Evolutionary conservation across 2,113 vertebrate species (phyloP).

Genomic region (Grallaria varia): DNA sequence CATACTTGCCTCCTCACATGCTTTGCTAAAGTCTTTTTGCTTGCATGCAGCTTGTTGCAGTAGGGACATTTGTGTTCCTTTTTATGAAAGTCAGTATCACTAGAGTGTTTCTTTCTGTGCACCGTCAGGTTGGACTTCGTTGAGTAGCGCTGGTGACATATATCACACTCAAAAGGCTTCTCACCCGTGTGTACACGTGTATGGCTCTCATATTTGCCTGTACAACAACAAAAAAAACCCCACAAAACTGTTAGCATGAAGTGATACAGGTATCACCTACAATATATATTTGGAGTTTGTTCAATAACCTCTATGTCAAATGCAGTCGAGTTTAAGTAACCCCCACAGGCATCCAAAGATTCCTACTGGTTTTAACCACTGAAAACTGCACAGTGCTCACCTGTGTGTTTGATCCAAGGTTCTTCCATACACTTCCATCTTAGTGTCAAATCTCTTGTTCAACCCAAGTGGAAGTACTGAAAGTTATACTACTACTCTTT

Average conservation of each 20-base stretch:
- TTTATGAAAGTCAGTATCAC: constrained; percentile 85
- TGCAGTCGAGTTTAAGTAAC: background rate
- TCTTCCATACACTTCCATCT: background rate
- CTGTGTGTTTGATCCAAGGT: background rate
- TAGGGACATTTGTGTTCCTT: constrained; percentile 97
- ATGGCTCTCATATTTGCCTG: constrained; percentile 97
- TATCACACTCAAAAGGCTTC: constrained; percentile 96
- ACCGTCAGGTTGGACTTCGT: constrained; percentile 98
- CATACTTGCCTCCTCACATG: constrained; percentile 88
- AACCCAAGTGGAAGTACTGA: background rate
- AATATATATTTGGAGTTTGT: background rate
- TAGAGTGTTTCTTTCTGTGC: constrained; percentile 92
- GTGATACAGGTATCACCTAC: background rate
- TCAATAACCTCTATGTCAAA: background rate
- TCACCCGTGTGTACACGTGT: constrained; percentile 96
- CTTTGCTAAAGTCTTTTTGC: constrained; percentile 93
- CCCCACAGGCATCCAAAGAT: background rate
- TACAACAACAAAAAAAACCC: background rate
- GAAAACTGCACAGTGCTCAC: background rate
- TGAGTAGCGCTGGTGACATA: constrained; percentile 95
- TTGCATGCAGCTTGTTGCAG: constrained; percentile 95
- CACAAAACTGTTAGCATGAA: background rate
- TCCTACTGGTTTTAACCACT: background rate
- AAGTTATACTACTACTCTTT: background rate
- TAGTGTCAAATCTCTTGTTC: background rate